phyloP scores from a whole-genome alignment of 2,797 vertebrate genomes.

The Fistularia tabacaria region DNA sequence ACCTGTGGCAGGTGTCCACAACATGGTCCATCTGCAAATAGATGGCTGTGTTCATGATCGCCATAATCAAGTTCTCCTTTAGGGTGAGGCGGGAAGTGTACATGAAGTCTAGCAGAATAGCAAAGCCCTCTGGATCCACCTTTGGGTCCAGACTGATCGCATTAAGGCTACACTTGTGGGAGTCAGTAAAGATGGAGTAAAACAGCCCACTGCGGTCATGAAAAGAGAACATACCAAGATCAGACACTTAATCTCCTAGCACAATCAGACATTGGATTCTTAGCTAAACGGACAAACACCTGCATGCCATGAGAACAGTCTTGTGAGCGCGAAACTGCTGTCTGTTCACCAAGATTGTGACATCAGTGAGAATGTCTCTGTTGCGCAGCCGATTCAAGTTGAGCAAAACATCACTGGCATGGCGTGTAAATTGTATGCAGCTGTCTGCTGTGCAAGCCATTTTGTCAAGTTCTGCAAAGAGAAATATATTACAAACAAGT shows the following conservation, averaged over 20 bases:
- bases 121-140: conserved; percentile 95
- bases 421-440: conserved; percentile 98
- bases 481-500: too few species aligned
- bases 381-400: conserved; percentile 95
- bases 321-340: conserved; percentile 98
- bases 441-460: conserved; percentile 97
- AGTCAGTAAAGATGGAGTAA: conserved; percentile 98
- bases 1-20: conserved; percentile 95
- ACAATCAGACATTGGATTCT: too few species aligned
- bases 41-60: conserved; percentile 94
- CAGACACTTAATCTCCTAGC: conserved; percentile 3
- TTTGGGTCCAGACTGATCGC: conserved; percentile 94
- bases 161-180: conserved; percentile 94
- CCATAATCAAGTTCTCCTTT: conserved; percentile 93
- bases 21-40: conserved; percentile 99
- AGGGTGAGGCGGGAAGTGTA: conserved; percentile 95
- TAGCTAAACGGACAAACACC: conserved; percentile 68
- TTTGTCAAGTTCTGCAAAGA: conserved; percentile 72
- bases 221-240: conserved; percentile 9
- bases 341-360: conserved; percentile 93
- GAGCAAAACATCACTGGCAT: conserved; percentile 96
- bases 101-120: conserved; percentile 97
- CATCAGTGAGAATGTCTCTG: conserved; percentile 95
- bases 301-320: conserved; percentile 99
- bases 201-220: conserved; percentile 85